These are phyloP conservation scores for Clanis bilineata DNA, from an alignment of 2,888 invertebrate genomes.

Conservation along the genomic window DNA sequence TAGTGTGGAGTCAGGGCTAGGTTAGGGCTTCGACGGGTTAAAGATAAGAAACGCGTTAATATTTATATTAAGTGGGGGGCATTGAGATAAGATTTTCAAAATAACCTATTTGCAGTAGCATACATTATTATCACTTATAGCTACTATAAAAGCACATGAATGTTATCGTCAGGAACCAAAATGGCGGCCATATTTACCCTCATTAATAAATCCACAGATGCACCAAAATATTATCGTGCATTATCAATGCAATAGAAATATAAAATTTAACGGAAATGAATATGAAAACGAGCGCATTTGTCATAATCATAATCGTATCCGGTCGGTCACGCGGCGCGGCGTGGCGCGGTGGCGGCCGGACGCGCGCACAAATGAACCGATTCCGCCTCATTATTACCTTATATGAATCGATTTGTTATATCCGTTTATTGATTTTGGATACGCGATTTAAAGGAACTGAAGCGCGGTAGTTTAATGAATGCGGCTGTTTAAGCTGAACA, in stretches of 20 bases:
- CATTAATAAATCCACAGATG: not conserved
- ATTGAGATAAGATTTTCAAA: no score
- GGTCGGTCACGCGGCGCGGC: conserved; percentile 16
- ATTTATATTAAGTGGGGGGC: no score
- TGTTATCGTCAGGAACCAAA: no score
- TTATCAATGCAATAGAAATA: conserved; percentile 9
- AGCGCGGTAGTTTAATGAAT: not conserved
- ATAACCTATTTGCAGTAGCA: no score
- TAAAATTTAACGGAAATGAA: conserved; percentile 17
- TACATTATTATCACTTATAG: no score
- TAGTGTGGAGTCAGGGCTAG: no score
- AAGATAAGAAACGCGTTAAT: no score
- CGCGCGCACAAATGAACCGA: conserved; percentile 20
- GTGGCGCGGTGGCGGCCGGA: conserved; percentile 16
- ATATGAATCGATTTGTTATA: conserved; percentile 2
- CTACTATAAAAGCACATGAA: no score
- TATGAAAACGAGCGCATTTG: conserved; percentile 24
- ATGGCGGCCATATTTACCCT: not conserved
- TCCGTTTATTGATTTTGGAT: not conserved
- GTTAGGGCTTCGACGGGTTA: no score
- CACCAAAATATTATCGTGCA: conserved; percentile 5
- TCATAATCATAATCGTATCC: conserved; percentile 23
- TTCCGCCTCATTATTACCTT: conserved; percentile 16
- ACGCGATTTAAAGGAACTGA: not conserved
- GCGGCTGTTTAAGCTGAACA: not conserved